Evolutionary conservation across 2,113 vertebrate genomes (phyloP), one percentile per base, ranked within the genome.

Genomic region (Dipodomys merriami): DNA sequence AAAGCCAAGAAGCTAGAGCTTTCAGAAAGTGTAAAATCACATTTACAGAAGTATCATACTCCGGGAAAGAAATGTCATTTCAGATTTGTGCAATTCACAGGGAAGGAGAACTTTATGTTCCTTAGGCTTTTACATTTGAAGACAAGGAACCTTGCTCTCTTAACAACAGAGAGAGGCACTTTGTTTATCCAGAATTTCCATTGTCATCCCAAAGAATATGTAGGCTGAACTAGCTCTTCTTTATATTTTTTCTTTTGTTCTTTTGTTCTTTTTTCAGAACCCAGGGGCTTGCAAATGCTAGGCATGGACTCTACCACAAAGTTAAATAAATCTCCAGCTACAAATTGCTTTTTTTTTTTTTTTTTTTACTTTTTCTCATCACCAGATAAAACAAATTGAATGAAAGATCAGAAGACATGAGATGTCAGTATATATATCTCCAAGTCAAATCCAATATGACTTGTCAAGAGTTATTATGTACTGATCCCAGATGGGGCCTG

Each of bases 21-120:
- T 92, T 94, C 86, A 88, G 86, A 39, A 93, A 91, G 29, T 49
- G 30, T 94, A 83, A 95, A 94, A 39, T 91, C 77, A 73, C 67
- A 81, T 88, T 91, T 83, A 74, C 30, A 64, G 72, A 86, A 86
- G 46, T 74, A 92, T 81, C 81, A 33, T 1, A 5, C 64, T 73
- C 30, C n/a, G 65, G 57, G 57, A 81, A 93, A 81, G 30, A 33
- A 77, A 78, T 65, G 68, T 33, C 29, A 12, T 82, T 88, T 95
- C 79, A 89, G 53, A 73, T 86, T 87, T 91, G 35, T 67, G 86
- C 68, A 86, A 44, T 44, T 83, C 22, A n/a, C n/a, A 1, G 53
- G 33, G 69, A 82, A 3, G 29, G 29, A 90, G 72, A 86, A 49
- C 10, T 35, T 57, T 86, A 90, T 44, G n/a, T 76, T 72, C 84